Conservation (phyloP, 2,113 vertebrate genomes). For the Pao palembangensis region DNA sequence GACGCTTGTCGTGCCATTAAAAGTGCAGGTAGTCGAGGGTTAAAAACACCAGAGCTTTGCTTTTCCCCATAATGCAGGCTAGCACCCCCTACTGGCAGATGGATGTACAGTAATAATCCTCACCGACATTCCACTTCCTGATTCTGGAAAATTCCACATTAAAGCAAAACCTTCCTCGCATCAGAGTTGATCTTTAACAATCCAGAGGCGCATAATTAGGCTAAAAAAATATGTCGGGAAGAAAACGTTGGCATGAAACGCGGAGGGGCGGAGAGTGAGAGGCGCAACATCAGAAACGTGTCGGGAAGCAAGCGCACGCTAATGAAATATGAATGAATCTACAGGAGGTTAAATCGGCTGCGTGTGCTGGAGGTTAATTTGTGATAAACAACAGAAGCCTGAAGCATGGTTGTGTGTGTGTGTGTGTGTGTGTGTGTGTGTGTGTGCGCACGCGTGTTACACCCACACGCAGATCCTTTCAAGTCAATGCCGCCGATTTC, state of each 20-base stretch:
- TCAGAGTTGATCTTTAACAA: not conserved
- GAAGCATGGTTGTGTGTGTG: not conserved
- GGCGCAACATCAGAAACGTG: not conserved
- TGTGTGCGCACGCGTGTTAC: not conserved
- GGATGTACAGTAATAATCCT: too few species aligned
- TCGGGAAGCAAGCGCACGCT: not conserved
- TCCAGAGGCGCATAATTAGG: constrained; percentile 13
- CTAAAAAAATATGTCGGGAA: not conserved
- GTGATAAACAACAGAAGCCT: constrained; percentile 14
- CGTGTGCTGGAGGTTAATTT: constrained; percentile 2
- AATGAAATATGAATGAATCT: constrained; percentile 21
- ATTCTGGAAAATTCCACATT: not conserved
- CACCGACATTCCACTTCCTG: too few species aligned
- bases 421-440: constrained; percentile 1
- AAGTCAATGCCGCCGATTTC: constrained; percentile 2
- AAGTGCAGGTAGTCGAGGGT: too few species aligned
- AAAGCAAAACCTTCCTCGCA: not conserved
- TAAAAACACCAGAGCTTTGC: too few species aligned
- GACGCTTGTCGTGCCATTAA: too few species aligned
- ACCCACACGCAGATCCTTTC: not conserved
- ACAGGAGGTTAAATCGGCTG: constrained; percentile 11
- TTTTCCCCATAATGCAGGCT: too few species aligned
- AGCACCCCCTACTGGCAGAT: too few species aligned
- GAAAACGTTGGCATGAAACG: not conserved
- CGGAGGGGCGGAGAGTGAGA: not conserved